Evolutionary conservation across 2,888 invertebrate species (phyloP).

Genomic region (Lepetodrilus schrolli): DNA sequence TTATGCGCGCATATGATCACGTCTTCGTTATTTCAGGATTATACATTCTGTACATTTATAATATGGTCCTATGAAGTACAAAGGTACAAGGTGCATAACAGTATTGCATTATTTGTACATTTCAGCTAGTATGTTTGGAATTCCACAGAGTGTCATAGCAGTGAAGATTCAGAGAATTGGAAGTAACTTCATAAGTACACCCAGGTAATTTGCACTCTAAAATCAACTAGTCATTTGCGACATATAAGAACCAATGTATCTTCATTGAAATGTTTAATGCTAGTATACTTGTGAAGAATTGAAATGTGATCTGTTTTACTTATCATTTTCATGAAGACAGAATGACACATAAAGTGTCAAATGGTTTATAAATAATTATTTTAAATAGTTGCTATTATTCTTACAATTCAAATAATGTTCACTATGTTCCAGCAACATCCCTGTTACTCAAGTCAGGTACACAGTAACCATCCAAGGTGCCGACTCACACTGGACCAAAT

Average conservation of each 20-base stretch:
- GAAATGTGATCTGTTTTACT: too few species aligned
- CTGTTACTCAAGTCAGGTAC: constrained; percentile 32
- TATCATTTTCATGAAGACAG: too few species aligned
- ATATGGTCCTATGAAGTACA: neutral
- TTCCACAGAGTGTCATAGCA: neutral
- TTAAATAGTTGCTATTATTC: neutral
- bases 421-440: neutral
- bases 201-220: neutral
- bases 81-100: too few species aligned
- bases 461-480: constrained; percentile 32
- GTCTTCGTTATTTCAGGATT: too few species aligned
- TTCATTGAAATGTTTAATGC: too few species aligned
- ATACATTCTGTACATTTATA: too few species aligned
- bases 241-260: too few species aligned
- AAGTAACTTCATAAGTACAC: neutral
- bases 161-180: neutral
- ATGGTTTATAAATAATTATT: neutral
- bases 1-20: too few species aligned
- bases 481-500: constrained; percentile 34
- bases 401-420: neutral
- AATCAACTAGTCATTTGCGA: neutral
- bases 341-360: neutral
- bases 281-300: too few species aligned
- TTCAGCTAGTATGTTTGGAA: neutral
- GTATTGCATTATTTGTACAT: neutral